A percentile compares a stretch with the other conserved stretches of the same genome.
Conservation (phyloP, 1,140 invertebrate genomes). For the Ctenoplectra terminalis region DNA sequence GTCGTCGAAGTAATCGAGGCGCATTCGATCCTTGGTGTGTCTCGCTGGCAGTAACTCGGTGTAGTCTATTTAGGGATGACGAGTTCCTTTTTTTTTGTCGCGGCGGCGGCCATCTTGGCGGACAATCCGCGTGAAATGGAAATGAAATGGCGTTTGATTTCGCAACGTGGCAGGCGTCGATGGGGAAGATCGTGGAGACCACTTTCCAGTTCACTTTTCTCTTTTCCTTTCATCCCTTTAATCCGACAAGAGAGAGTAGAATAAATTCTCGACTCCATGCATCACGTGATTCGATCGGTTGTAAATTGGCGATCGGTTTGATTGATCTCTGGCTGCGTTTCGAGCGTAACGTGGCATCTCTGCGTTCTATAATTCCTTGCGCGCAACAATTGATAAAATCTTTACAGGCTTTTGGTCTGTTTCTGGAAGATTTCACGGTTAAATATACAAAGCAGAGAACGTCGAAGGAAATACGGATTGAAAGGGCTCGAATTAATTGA, state of each 20-base stretch:
- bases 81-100: conserved; percentile 20
- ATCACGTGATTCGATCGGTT: neutral
- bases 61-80: conserved; percentile 48
- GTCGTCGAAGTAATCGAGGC: conserved; percentile 30
- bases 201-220: neutral
- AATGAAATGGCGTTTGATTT: neutral
- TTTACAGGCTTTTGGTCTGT: neutral
- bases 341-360: neutral
- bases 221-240: neutral
- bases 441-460: neutral
- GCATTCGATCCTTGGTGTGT: conserved; percentile 37
- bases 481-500: neutral
- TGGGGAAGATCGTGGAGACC: neutral
- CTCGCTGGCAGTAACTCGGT: conserved; percentile 61
- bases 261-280: neutral
- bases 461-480: neutral
- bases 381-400: neutral
- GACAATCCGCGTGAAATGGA: neutral
- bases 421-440: neutral
- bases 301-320: conserved; percentile 8
- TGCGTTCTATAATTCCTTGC: neutral
- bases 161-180: neutral
- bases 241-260: neutral
- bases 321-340: neutral
- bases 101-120: neutral